phyloP scores from a whole-genome alignment of 2,888 invertebrate genomes.

The Macroteleia sp. region DNA sequence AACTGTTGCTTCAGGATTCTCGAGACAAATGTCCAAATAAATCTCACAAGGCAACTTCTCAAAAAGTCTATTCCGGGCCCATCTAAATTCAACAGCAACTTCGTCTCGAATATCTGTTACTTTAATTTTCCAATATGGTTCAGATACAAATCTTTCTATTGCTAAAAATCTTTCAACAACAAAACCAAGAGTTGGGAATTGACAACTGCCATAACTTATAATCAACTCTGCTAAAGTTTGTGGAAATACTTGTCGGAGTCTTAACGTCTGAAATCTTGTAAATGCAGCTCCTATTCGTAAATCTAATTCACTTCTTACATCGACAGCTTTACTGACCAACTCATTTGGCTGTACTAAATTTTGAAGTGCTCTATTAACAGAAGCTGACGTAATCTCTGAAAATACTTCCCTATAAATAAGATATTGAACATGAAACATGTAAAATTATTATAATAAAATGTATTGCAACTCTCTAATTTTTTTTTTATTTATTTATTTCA shows the following conservation, averaged over 20 bases:
- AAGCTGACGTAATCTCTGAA: constrained; percentile 96
- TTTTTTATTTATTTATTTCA: no score
- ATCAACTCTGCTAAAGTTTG: constrained; percentile 89
- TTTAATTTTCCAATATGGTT: constrained; percentile 98
- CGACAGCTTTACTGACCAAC: constrained; percentile 95
- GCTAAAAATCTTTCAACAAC: constrained; percentile 98
- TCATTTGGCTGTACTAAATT: constrained; percentile 92
- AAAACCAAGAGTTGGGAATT: constrained; percentile 99
- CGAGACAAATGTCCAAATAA: constrained; percentile 91
- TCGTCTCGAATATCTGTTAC: no score
- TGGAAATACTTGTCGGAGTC: constrained; percentile 93
- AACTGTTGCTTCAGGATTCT: constrained; percentile 90
- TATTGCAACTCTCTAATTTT: no score
- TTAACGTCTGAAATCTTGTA: constrained; percentile 97
- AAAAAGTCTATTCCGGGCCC: no score
- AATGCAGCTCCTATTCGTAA: constrained; percentile 98
- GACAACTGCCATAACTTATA: constrained; percentile 99
- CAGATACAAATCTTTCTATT: constrained; percentile 94
- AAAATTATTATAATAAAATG: no score
- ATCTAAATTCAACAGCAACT: no score
- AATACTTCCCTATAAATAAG: constrained; percentile 90
- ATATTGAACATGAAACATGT: no score
- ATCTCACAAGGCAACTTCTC: constrained; percentile 93
- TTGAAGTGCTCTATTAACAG: constrained; percentile 91
- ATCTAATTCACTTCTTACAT: constrained; percentile 95